Base-by-base conservation (phyloP, 2,797 vertebrate species). In the Okamejei kenojei region DNA sequence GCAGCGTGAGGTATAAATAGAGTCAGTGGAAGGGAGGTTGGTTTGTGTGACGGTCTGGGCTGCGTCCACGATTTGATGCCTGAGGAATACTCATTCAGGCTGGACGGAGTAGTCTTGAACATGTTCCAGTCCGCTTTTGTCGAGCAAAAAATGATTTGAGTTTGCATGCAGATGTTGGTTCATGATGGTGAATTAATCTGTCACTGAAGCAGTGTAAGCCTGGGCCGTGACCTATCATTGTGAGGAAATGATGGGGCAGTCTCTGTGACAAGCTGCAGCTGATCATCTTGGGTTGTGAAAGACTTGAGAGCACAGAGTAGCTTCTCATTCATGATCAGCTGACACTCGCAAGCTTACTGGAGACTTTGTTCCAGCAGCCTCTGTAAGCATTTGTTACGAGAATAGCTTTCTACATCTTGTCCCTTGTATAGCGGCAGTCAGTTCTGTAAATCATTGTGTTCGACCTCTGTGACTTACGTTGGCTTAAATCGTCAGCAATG, bases 381-480 rank as follows among this genome's bases (percentile, higher is more conserved):
- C 90, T 91, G 90, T 91, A 74, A 74, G 65, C 32, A 68, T 90
- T 88, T 65, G 15, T 65, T 19, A 65, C 84, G 35, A n/a, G 61
- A 88, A 74, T 29, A 91, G 68, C 45, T 91, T 71, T 71, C 71
- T 54, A 23, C 71, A 54, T 45, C 90, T 91, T 91, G 90, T 74
- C 35, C 71, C 73, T 91, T 91, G 68, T 91, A 71, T 7, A 74
- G 71, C 21, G 10, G 23, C 65, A 74, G 35, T 74, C 38, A 74
- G 38, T 68, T 90, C 88, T 90, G 88, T 71, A 90, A 90, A 90
- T 90, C 88, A 73, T 90, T 91, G 84, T 88, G 61, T 61, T 88
- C 15, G 61, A 63, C 84, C 84, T 88, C 65, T 65, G 65, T 91
- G 35, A 74, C 68, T 91, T 91, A 4, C 19, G 54, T 38, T 38